phyloP scores from a whole-genome alignment of 2,888 invertebrate genomes.

The Eilema griseolum region DNA sequence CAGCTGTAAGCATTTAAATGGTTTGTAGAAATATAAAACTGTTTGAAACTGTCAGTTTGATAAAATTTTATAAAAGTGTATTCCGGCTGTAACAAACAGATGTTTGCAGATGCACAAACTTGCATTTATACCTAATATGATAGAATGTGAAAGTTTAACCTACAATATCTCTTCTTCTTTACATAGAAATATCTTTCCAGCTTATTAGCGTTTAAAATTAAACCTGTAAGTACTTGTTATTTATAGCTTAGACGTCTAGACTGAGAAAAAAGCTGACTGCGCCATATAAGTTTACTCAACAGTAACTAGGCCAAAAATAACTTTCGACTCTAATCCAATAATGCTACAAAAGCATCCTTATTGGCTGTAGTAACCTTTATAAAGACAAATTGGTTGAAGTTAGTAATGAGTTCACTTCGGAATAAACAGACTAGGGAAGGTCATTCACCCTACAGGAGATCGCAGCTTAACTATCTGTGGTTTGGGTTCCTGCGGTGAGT shows the following conservation, averaged over 20 bases:
- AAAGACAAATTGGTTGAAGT: neutral
- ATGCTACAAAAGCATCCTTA: neutral
- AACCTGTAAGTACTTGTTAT: neutral
- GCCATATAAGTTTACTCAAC: neutral
- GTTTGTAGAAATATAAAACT: too few species aligned
- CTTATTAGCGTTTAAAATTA: neutral
- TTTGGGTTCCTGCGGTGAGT: neutral
- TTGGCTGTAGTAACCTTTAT: neutral
- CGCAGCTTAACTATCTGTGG: neutral
- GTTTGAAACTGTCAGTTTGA: too few species aligned
- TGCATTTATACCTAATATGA: too few species aligned
- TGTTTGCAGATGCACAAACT: too few species aligned
- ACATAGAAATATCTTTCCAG: too few species aligned
- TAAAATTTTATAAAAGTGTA: too few species aligned
- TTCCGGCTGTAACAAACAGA: too few species aligned
- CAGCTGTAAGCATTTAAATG: too few species aligned
- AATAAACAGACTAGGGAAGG: neutral
- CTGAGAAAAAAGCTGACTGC: neutral
- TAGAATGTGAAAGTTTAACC: too few species aligned
- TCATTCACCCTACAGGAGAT: neutral
- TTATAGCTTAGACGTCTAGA: slow-evolving; percentile 1
- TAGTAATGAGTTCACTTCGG: neutral
- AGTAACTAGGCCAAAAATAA: neutral
- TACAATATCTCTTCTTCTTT: too few species aligned
- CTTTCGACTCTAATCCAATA: neutral